phyloP scores from a whole-genome alignment of 2,113 vertebrate species.

The Xyrauchen texanus region DNA sequence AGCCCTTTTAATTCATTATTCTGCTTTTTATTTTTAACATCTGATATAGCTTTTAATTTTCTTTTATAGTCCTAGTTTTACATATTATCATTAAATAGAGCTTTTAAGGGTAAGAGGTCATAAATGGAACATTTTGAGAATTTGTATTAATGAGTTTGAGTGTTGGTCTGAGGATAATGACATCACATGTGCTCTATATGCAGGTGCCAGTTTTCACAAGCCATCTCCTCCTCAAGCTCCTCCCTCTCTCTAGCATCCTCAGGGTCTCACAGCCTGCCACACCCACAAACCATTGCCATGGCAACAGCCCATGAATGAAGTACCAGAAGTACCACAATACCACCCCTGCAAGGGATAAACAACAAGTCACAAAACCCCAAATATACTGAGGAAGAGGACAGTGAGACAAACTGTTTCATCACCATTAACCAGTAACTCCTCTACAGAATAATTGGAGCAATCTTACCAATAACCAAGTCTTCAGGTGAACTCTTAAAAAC shows the following conservation, averaged over 20 bases:
- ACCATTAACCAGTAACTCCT: neutral
- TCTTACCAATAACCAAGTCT: neutral
- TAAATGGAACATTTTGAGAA: no score
- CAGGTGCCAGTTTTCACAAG: slow-evolving; percentile 87
- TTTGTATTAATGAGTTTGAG: no score
- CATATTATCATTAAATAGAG: no score
- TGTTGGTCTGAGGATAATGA: neutral
- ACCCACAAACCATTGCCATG: slow-evolving; percentile 57
- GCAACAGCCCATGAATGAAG: slow-evolving; percentile 52
- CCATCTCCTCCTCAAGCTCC: slow-evolving; percentile 80
- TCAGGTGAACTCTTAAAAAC: neutral
- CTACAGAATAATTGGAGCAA: neutral
- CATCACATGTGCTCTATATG: slow-evolving; percentile 19
- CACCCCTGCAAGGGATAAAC: slow-evolving; percentile 46
- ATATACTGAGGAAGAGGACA: neutral
- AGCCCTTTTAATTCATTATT: no score
- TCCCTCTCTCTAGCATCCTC: slow-evolving; percentile 76
- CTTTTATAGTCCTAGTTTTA: no score
- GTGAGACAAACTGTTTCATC: neutral
- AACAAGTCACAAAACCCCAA: slow-evolving; percentile 21
- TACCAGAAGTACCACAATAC: neutral
- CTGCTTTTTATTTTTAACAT: no score
- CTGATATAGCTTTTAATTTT: no score
- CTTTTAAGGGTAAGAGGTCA: no score
- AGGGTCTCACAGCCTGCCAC: slow-evolving; percentile 66